Conservation (phyloP, 1,140 invertebrate genomes). For the Pseudoatta argentina region DNA sequence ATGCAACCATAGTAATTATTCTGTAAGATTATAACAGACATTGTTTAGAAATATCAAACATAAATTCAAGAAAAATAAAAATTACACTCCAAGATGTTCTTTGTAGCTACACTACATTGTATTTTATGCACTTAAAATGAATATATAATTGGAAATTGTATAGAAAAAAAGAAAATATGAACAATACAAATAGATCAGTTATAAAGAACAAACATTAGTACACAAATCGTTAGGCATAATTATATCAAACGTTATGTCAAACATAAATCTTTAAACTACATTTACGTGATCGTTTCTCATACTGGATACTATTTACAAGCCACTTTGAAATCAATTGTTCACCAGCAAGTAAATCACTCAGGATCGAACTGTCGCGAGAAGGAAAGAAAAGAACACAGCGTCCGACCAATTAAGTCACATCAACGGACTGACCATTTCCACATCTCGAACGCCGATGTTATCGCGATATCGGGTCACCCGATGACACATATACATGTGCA, state of each 20-base stretch:
- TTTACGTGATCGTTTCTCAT: not conserved
- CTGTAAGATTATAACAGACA: not conserved
- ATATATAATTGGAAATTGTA: not conserved
- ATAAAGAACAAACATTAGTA: not conserved
- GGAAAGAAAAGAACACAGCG: not conserved
- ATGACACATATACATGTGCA: not conserved
- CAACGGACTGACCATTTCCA: not conserved
- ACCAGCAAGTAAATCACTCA: not conserved
- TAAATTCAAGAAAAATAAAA: not conserved
- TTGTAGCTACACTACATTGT: not conserved
- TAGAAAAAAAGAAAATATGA: not conserved
- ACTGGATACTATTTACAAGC: not conserved
- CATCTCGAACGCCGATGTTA: not conserved
- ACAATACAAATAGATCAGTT: not conserved
- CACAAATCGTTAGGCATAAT: no score
- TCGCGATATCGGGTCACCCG: constrained; percentile 20
- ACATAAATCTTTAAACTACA: not conserved
- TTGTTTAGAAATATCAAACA: not conserved
- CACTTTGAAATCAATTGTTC: not conserved
- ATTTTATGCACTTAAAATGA: not conserved
- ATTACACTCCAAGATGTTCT: not conserved
- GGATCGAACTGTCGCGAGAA: not conserved
- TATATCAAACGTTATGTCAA: not conserved
- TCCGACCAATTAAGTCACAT: not conserved
- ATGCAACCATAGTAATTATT: no score